Evolutionary conservation across 2,797 vertebrate species (phyloP).

Genomic region (Anguilla obscura): DNA sequence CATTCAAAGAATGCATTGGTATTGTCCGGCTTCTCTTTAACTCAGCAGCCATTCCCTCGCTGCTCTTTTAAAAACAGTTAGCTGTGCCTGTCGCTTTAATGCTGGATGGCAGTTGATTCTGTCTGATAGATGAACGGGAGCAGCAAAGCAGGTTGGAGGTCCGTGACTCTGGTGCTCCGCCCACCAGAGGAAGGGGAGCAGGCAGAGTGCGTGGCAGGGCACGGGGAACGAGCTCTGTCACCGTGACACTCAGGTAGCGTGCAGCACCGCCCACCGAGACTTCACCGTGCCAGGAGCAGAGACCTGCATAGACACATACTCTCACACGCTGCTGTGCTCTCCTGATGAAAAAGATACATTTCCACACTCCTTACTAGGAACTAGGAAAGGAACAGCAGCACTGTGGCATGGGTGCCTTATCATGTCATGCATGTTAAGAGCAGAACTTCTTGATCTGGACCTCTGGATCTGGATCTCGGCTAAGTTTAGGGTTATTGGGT

Average conservation of each 20-base stretch:
- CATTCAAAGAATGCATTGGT: no score
- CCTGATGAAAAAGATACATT: neutral
- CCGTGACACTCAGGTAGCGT: neutral
- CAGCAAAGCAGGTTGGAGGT: neutral
- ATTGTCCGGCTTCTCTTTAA: no score
- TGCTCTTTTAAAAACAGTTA: neutral
- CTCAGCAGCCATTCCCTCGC: neutral
- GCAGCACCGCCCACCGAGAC: neutral
- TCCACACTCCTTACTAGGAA: neutral
- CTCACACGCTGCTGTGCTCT: neutral
- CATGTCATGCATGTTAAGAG: neutral
- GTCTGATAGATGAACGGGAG: neutral
- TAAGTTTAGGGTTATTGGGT: neutral
- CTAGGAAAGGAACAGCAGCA: neutral
- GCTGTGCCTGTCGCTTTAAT: neutral
- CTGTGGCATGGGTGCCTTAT: neutral
- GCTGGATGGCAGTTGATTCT: neutral
- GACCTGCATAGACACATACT: neutral
- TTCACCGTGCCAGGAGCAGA: neutral
- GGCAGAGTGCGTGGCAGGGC: neutral
- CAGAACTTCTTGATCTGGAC: neutral
- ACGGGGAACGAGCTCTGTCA: neutral
- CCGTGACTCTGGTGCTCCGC: neutral
- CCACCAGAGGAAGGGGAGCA: neutral
- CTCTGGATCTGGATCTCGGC: neutral